Conservation (phyloP, 2,888 invertebrate species). For the Patella depressa region DNA sequence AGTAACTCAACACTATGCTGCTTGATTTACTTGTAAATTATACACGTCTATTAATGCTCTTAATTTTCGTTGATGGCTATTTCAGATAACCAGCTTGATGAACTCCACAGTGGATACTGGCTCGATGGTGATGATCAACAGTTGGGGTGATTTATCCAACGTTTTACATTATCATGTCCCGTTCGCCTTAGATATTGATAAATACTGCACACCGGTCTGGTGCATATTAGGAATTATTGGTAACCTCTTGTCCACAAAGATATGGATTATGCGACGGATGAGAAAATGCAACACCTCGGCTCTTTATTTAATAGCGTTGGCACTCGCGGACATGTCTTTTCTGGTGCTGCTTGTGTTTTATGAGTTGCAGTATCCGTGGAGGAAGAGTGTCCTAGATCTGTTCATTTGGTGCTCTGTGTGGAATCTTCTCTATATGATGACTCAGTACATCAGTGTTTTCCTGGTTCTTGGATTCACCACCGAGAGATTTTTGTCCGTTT, state of each 20-base stretch:
- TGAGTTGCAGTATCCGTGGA: slow-evolving; percentile 67
- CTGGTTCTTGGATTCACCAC: slow-evolving; percentile 67
- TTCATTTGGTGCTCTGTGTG: slow-evolving; percentile 62
- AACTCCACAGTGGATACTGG: too few relatives aligned
- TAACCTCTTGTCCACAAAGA: slow-evolving; percentile 60
- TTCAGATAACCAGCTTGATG: too few relatives aligned
- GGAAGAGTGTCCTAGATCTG: slow-evolving; percentile 45
- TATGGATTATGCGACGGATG: slow-evolving; percentile 64
- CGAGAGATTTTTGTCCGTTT: slow-evolving; percentile 65
- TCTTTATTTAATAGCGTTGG: slow-evolving; percentile 64
- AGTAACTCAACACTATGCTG: too few relatives aligned
- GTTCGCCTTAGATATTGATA: slow-evolving; percentile 54
- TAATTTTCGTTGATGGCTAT: too few relatives aligned
- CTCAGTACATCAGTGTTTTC: slow-evolving; percentile 65
- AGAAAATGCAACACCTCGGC: slow-evolving; percentile 65
- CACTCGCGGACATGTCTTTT: slow-evolving; percentile 61
- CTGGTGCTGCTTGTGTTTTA: slow-evolving; percentile 60
- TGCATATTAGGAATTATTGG: slow-evolving; percentile 65
- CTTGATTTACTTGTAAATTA: too few relatives aligned
- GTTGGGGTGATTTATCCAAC: slow-evolving; percentile 35
- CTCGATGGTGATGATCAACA: slow-evolving; percentile 16
- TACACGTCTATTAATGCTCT: too few relatives aligned
- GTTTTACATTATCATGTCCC: slow-evolving; percentile 47
- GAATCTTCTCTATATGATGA: slow-evolving; percentile 60
- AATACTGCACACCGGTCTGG: slow-evolving; percentile 63